Evolutionary conservation across 2,888 invertebrate species (phyloP), one percentile per base, ranked within the genome.

Genomic region (Morpho deidamia): DNA sequence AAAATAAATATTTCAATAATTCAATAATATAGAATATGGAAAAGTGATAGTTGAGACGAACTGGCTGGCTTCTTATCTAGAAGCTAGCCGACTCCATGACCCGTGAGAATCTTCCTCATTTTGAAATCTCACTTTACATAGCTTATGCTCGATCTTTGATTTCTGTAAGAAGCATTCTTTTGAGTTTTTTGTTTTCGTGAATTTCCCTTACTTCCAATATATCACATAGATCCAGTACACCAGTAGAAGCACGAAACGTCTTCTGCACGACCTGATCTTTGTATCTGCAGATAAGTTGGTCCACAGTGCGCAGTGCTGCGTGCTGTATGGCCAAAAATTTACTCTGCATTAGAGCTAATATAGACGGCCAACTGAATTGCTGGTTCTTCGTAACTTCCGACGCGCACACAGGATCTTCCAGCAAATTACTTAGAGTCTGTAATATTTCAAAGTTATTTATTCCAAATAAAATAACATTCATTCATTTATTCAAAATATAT

Each of bases 281-380:
- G 53, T 84, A 85, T 12, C 90, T 78, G 44, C 82, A 78, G 23
- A 91, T 79, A 43, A 92, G 67, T 59, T 83, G 83, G 41, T 90
- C 78, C 0, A 91, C 78, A 0, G 90, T 85, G 38, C 78, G 74
- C 11, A 92, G 58, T 0, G 91, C 85, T 0, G 90, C 79, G 49
- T 81, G 75, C 60, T 92, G 91, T 32, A 91, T 90, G 0, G 87
- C 84, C 39, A 89, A 68, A 63, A 81, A 91, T 42, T 86, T 79
- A 66, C 90, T 89, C 61, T 81, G 80, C 71, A 90, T 84, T 43
- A 91, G 70, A 1, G 83, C 80, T 23, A 91, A 76, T 0, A 91
- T 69, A 0, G 83, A 76, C 0, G 79, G 74, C 80, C 91, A 90
- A 55, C 78, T 83, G 63, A 92, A 91, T 62, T 86, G 82, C 67